Base-by-base conservation (phyloP, 1,140 invertebrate genomes). In the Spodoptera frugiperda region DNA sequence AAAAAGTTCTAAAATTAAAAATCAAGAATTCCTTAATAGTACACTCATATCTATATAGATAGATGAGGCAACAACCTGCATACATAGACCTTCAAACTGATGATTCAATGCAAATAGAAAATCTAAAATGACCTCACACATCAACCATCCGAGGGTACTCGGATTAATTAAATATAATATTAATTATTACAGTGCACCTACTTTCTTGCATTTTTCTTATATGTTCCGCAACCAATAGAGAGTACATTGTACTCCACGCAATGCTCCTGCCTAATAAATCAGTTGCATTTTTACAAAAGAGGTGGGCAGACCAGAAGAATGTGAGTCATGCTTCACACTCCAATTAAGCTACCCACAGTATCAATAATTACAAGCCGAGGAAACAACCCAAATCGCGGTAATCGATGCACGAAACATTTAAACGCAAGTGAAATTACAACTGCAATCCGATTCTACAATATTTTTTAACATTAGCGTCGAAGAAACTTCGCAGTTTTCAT, bases 251-350 rank as follows among this genome's bases (percentile, higher is more conserved):
- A 76, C 78, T 48, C 67, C 39, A 53, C 48, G 25, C 74, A 30
- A 79, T 82, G 77, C 67, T 78, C 82, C 68, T 84, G 80, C 76
- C 81, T 84, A 87, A 90, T 88, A 88, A 91, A 89, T 89, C 79
- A 87, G 76, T 79, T 82, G 81, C 82, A 91, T 90, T 90, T 91
- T 90, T 89, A 84, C 79, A 87, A 83, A 84, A 82, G 57, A 89
- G 78, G 91, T 90, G 87, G 89, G 89, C 80, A 84, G 88, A 78
- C 81, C 70, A 82, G 76, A 82, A 81, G 85, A 84, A 91, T 87
- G 84, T 93, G 91, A 93, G 85, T 92, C 91, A 91, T 83, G 84
- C 87, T 92, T 93, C 91, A 93, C 91, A 93, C 91, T 92, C 91
- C 83, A 93, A 92, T 92, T 93, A 90, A 86, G 82, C 86, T 90